Conservation (phyloP, 2,113 vertebrate genomes). For the Nothobranchius kuhntae region DNA sequence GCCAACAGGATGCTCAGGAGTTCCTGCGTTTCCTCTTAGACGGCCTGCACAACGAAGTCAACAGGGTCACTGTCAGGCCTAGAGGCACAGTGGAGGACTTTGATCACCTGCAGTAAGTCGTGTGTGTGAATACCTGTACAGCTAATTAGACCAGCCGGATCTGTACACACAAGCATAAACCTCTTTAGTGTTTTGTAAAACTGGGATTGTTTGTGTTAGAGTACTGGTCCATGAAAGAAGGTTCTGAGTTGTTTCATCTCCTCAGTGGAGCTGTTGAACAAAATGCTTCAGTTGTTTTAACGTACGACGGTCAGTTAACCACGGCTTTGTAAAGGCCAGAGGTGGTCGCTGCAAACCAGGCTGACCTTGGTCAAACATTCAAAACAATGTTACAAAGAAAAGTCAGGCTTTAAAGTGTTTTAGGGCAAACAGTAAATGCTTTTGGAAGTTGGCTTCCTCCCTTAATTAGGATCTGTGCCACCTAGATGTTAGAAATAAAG, state of each 20-base stretch:
- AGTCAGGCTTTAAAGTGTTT: constrained; percentile 7
- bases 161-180: neutral
- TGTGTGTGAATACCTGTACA: neutral
- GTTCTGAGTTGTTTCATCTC: too few relatives aligned
- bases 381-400: constrained; percentile 1
- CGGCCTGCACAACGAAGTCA: constrained; percentile 95
- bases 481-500: constrained; percentile 28
- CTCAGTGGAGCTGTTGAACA: too few relatives aligned
- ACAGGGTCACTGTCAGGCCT: constrained; percentile 87
- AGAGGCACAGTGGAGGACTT: constrained; percentile 83
- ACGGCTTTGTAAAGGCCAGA: constrained; percentile 20
- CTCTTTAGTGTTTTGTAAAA: neutral
- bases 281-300: neutral
- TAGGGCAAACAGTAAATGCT: neutral
- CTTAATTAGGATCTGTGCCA: neutral
- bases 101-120: constrained; percentile 91
- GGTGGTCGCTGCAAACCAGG: constrained; percentile 21
- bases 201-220: neutral
- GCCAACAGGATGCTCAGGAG: constrained; percentile 98
- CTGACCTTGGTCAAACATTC: neutral
- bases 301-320: constrained; percentile 45
- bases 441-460: neutral
- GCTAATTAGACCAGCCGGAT: neutral
- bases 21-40: constrained; percentile 96
- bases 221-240: neutral